Base-by-base conservation (phyloP, 2,888 invertebrate species). In the Oligia latruncula region DNA sequence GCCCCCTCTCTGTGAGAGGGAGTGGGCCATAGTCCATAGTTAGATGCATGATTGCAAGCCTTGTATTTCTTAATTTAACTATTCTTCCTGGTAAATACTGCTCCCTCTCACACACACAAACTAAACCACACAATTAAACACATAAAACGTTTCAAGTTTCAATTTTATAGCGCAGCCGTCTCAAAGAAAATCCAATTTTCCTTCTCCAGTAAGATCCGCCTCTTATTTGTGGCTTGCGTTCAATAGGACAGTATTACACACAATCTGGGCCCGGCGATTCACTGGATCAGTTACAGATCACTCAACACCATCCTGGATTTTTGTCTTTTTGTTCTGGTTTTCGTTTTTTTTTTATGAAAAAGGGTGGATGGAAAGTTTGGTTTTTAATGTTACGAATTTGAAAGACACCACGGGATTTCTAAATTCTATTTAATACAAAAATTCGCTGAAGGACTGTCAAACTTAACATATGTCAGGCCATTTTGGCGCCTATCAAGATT, bases 101-200 rank as follows among this genome's bases (percentile, higher is more conserved):
- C 17, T 55, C 29, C 55, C 5, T 15, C 58, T 23, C 58, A 58
- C 23, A 23, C 11, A 52, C 35, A 58, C 58, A 23, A n/a, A 52
- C 35, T 11, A 73, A 46, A 65, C 52, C 43, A 77, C 70, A 83
- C 80, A 83, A 84, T 86, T 87, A 88, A 82, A 85, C 67, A 80
- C 70, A 82, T 76, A 78, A 80, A 80, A 71, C 72, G 58, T 70
- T 82, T 82, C 89, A 91, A 91, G 84, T 89, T 91, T 90, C 89
- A 91, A 91, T 91, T 91, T 92, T 90, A 92, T 90, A 91, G 87
- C 83, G 78, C 83, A 84, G 66, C 43, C 72, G 81, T 84, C 82
- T 91, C 90, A 91, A 92, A 92, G 93, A 91, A 92, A 93, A 94
- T 94, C 92, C 94, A 93, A 94, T 94, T 92, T 93, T 90, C 91